Evolutionary conservation across 2,797 vertebrate genomes (phyloP).

Genomic region (Esox masquinongy): DNA sequence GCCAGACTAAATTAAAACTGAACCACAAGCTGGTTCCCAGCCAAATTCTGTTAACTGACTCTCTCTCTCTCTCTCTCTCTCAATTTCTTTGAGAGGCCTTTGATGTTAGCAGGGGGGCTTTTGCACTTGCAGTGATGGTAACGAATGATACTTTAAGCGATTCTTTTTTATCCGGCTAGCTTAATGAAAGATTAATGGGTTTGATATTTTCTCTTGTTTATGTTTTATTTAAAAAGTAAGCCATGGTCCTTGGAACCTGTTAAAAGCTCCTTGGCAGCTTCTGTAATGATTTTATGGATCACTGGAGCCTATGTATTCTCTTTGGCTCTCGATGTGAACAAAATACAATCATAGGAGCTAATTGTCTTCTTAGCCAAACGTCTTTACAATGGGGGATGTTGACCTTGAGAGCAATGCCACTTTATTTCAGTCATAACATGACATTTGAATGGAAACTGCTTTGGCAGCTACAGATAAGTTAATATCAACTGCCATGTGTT

Average conservation of each 20-base stretch:
- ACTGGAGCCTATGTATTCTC: slow-evolving; percentile 59
- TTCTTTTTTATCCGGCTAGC: slow-evolving; percentile 99
- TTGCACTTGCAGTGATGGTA: slow-evolving; percentile 86
- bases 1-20: slow-evolving; percentile 82
- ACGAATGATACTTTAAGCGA: slow-evolving; percentile 96
- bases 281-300: slow-evolving; percentile 81
- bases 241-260: slow-evolving; percentile 78
- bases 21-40: slow-evolving; percentile 88
- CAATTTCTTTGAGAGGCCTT: slow-evolving; percentile 83
- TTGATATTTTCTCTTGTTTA: slow-evolving; percentile 96
- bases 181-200: slow-evolving; percentile 99
- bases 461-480: slow-evolving; percentile 30
- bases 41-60: slow-evolving; percentile 91
- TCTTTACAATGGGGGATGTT: slow-evolving; percentile 35
- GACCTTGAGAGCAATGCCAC: slow-evolving; percentile 44
- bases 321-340: slow-evolving; percentile 54
- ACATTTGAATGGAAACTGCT: slow-evolving; percentile 26
- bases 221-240: slow-evolving; percentile 85
- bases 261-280: slow-evolving; percentile 70
- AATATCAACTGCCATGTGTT: slow-evolving; percentile 38
- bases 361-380: slow-evolving; percentile 50
- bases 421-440: not conserved
- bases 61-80: slow-evolving; percentile 66
- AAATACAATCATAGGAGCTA: slow-evolving; percentile 43
- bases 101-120: slow-evolving; percentile 97